Base-by-base conservation (phyloP, 1,140 invertebrate genomes). In the Euura lappo region DNA sequence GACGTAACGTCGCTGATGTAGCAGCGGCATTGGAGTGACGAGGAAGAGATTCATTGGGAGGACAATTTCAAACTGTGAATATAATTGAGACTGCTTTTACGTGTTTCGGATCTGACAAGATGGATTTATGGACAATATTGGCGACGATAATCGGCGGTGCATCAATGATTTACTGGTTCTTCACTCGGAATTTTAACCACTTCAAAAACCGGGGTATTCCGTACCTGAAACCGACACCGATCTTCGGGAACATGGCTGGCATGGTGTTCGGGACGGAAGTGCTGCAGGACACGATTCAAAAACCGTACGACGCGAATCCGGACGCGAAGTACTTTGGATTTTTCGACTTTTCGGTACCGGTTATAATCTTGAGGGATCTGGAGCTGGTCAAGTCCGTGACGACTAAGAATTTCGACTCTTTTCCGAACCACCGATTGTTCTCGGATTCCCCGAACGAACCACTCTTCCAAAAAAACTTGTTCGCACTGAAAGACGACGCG, bases 391-490 rank as follows among this genome's bases (percentile, higher is more conserved):
- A 90, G 76, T 80, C 82, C 65, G 87, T 93, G 6, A 86, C 88
- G 0, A 84, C 93, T 0, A 92, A 92, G 79, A 90, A 93, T 75
- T 93, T 93, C 74, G 90, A 93, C 11, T 80, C 90, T 79, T 93
- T 93, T 76, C 80, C 86, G 0, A 88, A 93, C 75, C 89, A 91
- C 67, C 81, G 81, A 6, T 71, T 76, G 0, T 84, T 90, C 64
- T 76, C 89, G 6, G 79, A 76, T 8, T 80, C 84, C 10, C 82
- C 88, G 0, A 71, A 72, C 2, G 90, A 91, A 73, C 88, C 89
- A 0, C 69, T 92, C 0, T 81, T 91, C 51, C 85, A 84, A 10
- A 85, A 85, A 10, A 90, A 88, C 76, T 70, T 92, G 11, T 83
- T 88, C 13, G 76, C 88, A 7, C 86, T 91, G 77, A 88, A 85